phyloP scores from a whole-genome alignment of 2,113 vertebrate genomes.

The Tachuris rubrigastra region DNA sequence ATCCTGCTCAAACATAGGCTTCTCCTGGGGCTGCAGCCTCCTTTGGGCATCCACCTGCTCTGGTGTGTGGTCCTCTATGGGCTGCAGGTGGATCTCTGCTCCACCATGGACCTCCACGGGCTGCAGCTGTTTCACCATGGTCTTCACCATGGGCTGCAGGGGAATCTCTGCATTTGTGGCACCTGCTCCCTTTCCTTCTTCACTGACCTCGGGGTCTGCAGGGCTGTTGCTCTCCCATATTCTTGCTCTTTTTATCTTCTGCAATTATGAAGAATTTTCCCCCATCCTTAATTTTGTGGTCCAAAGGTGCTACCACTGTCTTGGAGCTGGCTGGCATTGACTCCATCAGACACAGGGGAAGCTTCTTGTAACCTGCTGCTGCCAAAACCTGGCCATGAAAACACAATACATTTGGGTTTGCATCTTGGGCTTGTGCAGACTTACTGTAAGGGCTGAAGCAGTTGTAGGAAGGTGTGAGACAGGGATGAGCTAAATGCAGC shows the following conservation, averaged over 20 bases:
- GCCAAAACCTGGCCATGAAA: background rate
- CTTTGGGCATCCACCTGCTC: background rate
- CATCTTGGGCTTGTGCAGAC: background rate
- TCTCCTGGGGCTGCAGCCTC: background rate
- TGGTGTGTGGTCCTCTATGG: accelerated
- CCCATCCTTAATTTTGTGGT: background rate
- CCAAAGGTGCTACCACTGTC: background rate
- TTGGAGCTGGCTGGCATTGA: background rate
- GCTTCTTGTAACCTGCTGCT: background rate
- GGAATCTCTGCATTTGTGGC: background rate
- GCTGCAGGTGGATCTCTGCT: background rate
- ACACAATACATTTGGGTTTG: background rate
- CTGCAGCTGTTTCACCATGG: background rate
- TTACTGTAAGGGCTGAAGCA: background rate
- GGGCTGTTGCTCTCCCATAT: background rate
- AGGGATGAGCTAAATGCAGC: background rate
- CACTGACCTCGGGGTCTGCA: background rate
- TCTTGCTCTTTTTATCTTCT: background rate
- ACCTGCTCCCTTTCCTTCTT: background rate
- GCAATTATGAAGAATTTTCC: background rate
- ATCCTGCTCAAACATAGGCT: background rate
- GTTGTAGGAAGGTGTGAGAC: background rate
- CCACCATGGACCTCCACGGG: background rate
- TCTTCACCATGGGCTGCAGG: background rate
- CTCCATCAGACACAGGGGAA: background rate